Evolutionary conservation across 2,113 vertebrate genomes (phyloP).

Genomic region (Ophiodon elongatus): DNA sequence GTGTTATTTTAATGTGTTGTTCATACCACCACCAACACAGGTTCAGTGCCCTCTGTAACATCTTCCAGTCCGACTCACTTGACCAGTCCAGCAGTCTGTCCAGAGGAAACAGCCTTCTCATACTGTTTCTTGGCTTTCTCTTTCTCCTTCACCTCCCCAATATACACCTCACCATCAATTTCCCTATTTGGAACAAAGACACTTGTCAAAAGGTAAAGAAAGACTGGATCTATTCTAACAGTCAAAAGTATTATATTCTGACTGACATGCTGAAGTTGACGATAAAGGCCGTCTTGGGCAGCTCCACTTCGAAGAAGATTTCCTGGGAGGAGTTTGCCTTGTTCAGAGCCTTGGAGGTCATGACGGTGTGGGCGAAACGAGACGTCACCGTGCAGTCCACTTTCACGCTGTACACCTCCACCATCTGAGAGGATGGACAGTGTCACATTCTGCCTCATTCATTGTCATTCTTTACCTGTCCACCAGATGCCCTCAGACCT

Average conservation of each 20-base stretch:
- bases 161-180: constrained; percentile 87
- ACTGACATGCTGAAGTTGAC: constrained; percentile 96
- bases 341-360: constrained; percentile 91
- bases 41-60: constrained; percentile 54
- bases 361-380: constrained; percentile 91
- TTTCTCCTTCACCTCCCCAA: constrained; percentile 92
- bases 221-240: background rate
- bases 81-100: constrained; percentile 92
- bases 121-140: constrained; percentile 91
- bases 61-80: constrained; percentile 79
- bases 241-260: too few species aligned
- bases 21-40: background rate
- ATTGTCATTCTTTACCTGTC: background rate
- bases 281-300: constrained; percentile 96
- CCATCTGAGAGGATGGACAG: constrained; percentile 85
- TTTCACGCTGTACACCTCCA: constrained; percentile 85
- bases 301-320: constrained; percentile 91
- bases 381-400: constrained; percentile 90
- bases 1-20: background rate
- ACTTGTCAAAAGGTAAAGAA: constrained; percentile 41
- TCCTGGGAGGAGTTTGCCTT: constrained; percentile 87
- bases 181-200: constrained; percentile 81
- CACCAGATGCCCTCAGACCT: background rate
- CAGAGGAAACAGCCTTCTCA: constrained; percentile 89
- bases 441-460: background rate